These are phyloP conservation scores for Girardia tigrina DNA, from an alignment of 2,888 invertebrate species.

Conservation along the genomic window DNA sequence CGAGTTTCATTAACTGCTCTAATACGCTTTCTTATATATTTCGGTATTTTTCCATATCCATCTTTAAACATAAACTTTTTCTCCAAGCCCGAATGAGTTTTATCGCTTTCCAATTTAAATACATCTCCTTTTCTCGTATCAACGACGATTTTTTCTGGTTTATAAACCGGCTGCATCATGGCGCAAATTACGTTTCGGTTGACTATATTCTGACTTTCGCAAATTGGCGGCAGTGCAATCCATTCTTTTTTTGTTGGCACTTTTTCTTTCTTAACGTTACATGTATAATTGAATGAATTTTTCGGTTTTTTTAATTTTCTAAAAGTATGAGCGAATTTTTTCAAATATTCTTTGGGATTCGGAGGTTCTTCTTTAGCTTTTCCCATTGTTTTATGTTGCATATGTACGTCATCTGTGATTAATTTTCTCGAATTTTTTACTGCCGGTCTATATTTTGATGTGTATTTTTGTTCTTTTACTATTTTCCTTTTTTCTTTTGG, in stretches of 20 bases:
- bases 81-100: not conserved
- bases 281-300: not conserved
- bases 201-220: slow-evolving; percentile 15
- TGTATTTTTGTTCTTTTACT: not conserved
- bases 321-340: not conserved
- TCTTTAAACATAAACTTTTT: slow-evolving; percentile 24
- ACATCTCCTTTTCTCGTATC: slow-evolving; percentile 20
- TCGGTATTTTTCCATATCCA: slow-evolving; percentile 24
- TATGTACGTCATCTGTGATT: slow-evolving; percentile 5
- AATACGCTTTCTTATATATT: not conserved
- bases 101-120: not conserved
- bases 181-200: not conserved
- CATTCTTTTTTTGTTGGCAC: slow-evolving; percentile 25
- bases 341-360: not conserved
- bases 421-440: not conserved
- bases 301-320: slow-evolving; percentile 16
- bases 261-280: slow-evolving; percentile 12
- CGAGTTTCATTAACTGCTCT: slow-evolving; percentile 11
- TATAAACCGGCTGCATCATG: not conserved
- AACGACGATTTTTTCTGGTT: not conserved
- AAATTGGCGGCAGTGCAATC: slow-evolving; percentile 17
- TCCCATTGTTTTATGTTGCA: slow-evolving; percentile 11
- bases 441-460: not conserved
- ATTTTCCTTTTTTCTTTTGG: not conserved
- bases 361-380: not conserved